Evolutionary conservation across 2,888 invertebrate species (phyloP).

Genomic region (Macrophya annulata): DNA sequence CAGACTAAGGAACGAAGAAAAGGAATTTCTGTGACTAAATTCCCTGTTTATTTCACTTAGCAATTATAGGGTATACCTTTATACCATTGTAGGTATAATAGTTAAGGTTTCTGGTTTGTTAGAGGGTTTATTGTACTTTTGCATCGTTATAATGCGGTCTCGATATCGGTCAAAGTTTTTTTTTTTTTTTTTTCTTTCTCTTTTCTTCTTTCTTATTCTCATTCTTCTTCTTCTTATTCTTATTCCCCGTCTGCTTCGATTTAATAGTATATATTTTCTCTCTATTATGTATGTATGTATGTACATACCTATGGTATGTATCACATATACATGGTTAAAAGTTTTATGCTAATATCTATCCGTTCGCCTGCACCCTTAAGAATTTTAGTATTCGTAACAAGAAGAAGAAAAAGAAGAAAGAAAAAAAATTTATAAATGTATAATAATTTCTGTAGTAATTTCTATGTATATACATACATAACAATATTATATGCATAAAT

Average conservation of each 20-base stretch:
- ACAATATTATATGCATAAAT: no score
- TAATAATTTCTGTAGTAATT: no score
- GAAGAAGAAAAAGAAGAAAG: no score
- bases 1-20: background rate
- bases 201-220: background rate
- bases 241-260: background rate
- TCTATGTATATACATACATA: no score
- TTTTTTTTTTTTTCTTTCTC: background rate
- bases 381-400: no score
- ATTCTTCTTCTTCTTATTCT: background rate
- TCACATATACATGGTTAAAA: no score
- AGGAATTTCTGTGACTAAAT: background rate
- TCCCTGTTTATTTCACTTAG: background rate
- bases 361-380: no score
- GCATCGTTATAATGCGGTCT: background rate
- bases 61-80: background rate
- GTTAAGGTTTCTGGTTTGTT: background rate
- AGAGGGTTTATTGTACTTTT: constrained; percentile 15
- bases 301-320: no score
- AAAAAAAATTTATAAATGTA: no score
- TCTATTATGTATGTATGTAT: no score
- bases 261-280: background rate
- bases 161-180: background rate
- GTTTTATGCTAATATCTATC: no score
- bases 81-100: background rate